A percentile compares a stretch with the other conserved stretches of the same genome.
These are phyloP conservation scores for Tyto alba DNA, from an alignment of 2,113 vertebrate species.

Conservation along the genomic window DNA sequence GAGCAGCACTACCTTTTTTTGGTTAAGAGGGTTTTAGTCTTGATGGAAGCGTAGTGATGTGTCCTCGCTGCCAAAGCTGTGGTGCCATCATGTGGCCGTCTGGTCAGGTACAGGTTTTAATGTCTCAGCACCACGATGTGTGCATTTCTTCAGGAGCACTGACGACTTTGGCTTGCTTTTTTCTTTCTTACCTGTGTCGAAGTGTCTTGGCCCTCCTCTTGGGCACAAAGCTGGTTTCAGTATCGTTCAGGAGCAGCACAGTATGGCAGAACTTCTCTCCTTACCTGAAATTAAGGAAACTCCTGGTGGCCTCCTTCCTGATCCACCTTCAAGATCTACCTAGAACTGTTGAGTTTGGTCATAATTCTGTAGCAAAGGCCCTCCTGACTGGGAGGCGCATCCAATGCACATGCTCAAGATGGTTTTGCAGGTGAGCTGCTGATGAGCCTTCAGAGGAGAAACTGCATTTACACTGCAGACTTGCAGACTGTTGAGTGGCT, in stretches of 20 bases:
- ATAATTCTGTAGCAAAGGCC: background rate
- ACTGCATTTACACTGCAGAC: background rate
- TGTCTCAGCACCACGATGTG: background rate
- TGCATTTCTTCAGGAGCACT: rapidly evolving
- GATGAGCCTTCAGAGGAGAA: background rate
- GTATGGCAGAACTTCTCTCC: background rate
- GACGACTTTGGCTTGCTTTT: background rate
- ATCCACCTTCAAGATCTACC: background rate
- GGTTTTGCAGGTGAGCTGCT: background rate
- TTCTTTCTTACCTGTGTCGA: rapidly evolving
- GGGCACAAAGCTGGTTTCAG: background rate
- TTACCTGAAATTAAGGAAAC: background rate
- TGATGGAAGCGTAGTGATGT: rapidly evolving
- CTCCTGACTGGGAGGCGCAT: background rate
- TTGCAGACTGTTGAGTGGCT: background rate
- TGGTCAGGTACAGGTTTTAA: background rate
- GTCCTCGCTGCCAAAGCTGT: background rate
- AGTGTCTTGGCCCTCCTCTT: background rate
- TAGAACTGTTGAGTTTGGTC: too few species aligned
- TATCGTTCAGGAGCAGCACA: background rate
- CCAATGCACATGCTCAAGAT: rapidly evolving
- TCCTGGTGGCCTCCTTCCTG: background rate
- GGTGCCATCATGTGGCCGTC: slow-evolving; percentile 19
- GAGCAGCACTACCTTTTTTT: rapidly evolving
- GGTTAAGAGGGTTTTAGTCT: too few species aligned